These are phyloP conservation scores for Heteractis magnifica DNA, from an alignment of 92 coral and sea anemone species.

Conservation along the genomic window DNA sequence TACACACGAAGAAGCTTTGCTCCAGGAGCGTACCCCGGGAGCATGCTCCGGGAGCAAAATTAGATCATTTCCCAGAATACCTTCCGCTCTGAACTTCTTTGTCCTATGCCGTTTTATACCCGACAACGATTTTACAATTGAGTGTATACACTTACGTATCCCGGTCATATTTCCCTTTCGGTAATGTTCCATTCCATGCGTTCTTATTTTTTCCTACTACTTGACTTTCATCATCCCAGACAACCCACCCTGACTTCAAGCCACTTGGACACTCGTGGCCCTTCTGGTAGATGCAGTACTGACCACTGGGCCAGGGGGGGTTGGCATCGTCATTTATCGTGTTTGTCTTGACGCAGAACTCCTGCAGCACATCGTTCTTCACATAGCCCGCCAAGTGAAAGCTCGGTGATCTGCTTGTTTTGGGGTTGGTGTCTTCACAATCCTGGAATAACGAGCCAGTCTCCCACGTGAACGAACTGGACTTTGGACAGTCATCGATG, in stretches of 20 bases:
- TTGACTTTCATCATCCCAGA: conserved; percentile 63
- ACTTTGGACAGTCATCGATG: conserved; percentile 61
- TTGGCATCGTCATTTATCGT: conserved; percentile 21
- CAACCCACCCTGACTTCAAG: conserved; percentile 50
- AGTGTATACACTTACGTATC: conserved; percentile 43
- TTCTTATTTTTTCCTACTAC: conserved; percentile 46
- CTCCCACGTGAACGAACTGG: conserved; percentile 41
- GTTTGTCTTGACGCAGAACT: conserved; percentile 68
- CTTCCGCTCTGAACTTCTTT: too few species aligned
- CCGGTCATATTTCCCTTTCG: conserved; percentile 48
- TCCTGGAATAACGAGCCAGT: conserved; percentile 67
- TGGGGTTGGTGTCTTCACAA: conserved; percentile 52
- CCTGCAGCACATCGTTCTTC: conserved; percentile 45
- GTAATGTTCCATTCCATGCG: conserved; percentile 42
- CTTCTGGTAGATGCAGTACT: conserved; percentile 65
- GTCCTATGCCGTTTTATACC: not conserved
- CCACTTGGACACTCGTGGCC: conserved; percentile 56
- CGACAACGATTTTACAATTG: not conserved
- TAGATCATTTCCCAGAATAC: too few species aligned
- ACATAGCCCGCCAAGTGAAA: conserved; percentile 63
- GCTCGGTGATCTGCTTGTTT: conserved; percentile 44
- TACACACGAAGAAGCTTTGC: too few species aligned
- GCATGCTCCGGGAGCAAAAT: too few species aligned
- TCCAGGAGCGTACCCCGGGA: too few species aligned
- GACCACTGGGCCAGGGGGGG: conserved; percentile 68